Conservation (phyloP, 2,113 vertebrate species). For the Bagarius yarrelli region DNA sequence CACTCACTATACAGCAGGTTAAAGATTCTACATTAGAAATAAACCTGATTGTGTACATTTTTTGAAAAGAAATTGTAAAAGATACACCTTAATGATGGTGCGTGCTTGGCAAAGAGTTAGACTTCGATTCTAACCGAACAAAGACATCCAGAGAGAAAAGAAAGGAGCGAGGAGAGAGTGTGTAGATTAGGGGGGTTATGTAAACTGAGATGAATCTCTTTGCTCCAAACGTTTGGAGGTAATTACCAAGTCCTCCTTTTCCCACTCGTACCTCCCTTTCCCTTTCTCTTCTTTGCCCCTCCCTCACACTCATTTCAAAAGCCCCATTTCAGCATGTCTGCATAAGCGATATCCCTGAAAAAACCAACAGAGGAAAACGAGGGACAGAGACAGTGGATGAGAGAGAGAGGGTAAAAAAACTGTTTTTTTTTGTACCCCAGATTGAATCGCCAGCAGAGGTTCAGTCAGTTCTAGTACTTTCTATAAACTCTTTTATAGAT, state of each 20-base stretch:
- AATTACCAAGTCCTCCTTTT: slow-evolving; percentile 42
- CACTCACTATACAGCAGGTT: too few relatives aligned
- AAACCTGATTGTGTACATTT: neutral
- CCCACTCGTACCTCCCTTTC: slow-evolving; percentile 26
- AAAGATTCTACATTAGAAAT: too few relatives aligned
- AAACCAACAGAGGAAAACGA: slow-evolving; percentile 34
- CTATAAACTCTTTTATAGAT: neutral
- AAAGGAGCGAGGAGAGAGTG: neutral
- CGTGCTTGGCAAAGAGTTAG: neutral
- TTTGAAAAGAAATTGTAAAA: slow-evolving; percentile 13
- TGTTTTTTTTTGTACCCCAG: slow-evolving; percentile 9
- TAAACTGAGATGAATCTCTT: slow-evolving; percentile 44
- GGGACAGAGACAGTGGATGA: slow-evolving; percentile 12
- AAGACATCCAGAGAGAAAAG: slow-evolving; percentile 10
- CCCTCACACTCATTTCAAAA: slow-evolving; percentile 51
- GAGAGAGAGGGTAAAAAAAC: neutral
- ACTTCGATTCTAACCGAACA: neutral
- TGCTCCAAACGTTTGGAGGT: slow-evolving; percentile 39
- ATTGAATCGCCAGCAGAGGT: slow-evolving; percentile 32
- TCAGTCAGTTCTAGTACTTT: slow-evolving; percentile 18
- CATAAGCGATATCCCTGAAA: slow-evolving; percentile 57
- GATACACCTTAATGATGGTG: slow-evolving; percentile 14
- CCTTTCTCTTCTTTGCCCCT: neutral
- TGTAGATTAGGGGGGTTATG: slow-evolving; percentile 28
- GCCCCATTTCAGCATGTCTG: slow-evolving; percentile 52